These are phyloP conservation scores for Troides aeacus DNA, from an alignment of 2,888 invertebrate genomes.

Conservation along the genomic window DNA sequence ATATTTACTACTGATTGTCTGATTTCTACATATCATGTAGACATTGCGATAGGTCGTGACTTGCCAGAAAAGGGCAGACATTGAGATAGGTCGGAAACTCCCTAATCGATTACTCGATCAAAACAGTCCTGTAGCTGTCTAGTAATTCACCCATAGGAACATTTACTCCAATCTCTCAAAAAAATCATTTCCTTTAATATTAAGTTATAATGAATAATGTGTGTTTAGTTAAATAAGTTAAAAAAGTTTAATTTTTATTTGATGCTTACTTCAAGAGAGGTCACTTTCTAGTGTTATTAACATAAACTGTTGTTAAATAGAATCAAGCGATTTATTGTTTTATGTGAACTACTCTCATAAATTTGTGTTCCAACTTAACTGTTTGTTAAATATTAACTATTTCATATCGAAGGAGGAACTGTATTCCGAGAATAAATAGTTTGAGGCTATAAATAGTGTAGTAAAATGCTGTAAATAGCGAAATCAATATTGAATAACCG, in stretches of 20 bases:
- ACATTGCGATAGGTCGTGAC: constrained; percentile 32
- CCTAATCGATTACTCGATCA: constrained; percentile 39
- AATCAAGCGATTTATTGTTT: not conserved
- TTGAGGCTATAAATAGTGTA: constrained; percentile 57
- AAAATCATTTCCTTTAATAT: not conserved
- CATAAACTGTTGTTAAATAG: no score
- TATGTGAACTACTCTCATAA: not conserved
- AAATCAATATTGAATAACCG: constrained; percentile 76
- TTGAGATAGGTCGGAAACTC: constrained; percentile 60
- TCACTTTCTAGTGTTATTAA: no score
- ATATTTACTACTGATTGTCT: not conserved
- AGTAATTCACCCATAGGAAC: not conserved
- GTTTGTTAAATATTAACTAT: not conserved
- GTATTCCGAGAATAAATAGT: constrained; percentile 43
- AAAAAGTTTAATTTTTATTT: not conserved
- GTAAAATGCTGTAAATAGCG: constrained; percentile 71
- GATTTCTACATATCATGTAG: not conserved
- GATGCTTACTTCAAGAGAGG: no score
- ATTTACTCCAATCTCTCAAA: not conserved
- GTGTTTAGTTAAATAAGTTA: not conserved
- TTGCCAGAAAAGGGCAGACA: constrained; percentile 47
- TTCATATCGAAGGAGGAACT: not conserved
- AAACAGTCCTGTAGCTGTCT: constrained; percentile 24
- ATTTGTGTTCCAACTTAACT: not conserved
- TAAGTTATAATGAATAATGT: not conserved